A percentile compares a stretch with the other conserved stretches of the same genome.
Conservation (phyloP, 2,888 invertebrate genomes). For the Ashinkailepas kermadecensis region DNA sequence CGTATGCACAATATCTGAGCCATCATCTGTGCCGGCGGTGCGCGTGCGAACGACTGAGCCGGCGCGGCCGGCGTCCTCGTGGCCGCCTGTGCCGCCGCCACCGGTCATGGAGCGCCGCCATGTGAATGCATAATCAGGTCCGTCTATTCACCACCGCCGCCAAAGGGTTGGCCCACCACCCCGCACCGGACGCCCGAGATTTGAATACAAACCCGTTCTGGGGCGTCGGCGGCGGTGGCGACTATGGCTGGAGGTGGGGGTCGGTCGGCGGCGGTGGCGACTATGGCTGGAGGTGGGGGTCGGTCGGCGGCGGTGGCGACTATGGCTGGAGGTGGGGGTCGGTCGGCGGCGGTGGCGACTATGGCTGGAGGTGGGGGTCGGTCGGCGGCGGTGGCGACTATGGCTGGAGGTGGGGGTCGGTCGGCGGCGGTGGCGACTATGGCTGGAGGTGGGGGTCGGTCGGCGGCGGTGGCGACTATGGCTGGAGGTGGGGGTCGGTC, state of each 20-base stretch:
- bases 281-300: no score
- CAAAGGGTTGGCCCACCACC: not conserved
- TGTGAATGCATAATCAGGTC: not conserved
- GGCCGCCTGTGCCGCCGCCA: not conserved
- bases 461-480: no score
- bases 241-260: not conserved
- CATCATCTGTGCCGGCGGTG: not conserved
- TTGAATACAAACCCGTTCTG: slow-evolving; percentile 18
- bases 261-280: no score
- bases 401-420: no score
- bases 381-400: no score
- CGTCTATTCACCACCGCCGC: not conserved
- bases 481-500: no score
- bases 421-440: no score
- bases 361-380: no score
- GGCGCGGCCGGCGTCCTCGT: not conserved
- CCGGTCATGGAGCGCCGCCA: not conserved
- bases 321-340: no score
- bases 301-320: no score
- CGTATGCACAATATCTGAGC: not conserved
- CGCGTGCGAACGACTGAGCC: not conserved
- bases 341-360: no score
- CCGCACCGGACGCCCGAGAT: not conserved
- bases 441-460: no score
- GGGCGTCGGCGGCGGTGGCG: not conserved